Evolutionary conservation across 2,797 vertebrate genomes (phyloP), one percentile per base, ranked within the genome.

Genomic region (Margarornis squamiger): DNA sequence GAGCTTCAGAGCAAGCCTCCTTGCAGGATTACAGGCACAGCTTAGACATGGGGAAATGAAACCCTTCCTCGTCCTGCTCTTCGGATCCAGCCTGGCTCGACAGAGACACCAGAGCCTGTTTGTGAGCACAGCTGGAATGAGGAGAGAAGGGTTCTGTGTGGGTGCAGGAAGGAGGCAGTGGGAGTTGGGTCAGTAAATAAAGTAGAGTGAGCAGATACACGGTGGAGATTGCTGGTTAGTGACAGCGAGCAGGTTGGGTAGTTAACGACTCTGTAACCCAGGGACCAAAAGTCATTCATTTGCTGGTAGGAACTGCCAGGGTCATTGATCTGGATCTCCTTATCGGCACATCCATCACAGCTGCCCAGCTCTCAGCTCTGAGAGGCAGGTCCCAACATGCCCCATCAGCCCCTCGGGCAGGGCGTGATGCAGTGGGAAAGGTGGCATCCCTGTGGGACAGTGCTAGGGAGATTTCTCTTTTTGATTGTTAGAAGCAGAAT

Each of bases 271-370:
- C 54, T 61, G 34, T 68, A 83, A 78, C 46, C 52, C n/a, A n/a
- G 1, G 20, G 54, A 55, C 48, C 0, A 3, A 78, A 67, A 68
- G 61, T 82, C 74, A 68, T 86, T 73, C 45, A 67, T 94, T 76
- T 79, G 32, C 92, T 70, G 62, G 39, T 32, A 48, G 95, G 90
- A 96, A 43, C 76, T 12, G 0, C 54, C 30, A 17, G 34, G 38
- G n/a, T 85, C 39, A 76, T 86, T 58, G 93, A 91, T 95, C 83
- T 51, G 76, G 73, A 78, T 71, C 88, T 90, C 89, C 92, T 95
- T 95, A 95, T 94, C 29, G 39, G 83, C 78, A 49, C 83, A 88
- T 95, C 93, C 86, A 84, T 92, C 66, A 39, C 51, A 49, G 93
- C 71, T 88, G 63, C 80, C 93, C 81, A n/a, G 6, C 20, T 82